Conservation (phyloP, 2,888 invertebrate species). For the Cistogaster globosa region DNA sequence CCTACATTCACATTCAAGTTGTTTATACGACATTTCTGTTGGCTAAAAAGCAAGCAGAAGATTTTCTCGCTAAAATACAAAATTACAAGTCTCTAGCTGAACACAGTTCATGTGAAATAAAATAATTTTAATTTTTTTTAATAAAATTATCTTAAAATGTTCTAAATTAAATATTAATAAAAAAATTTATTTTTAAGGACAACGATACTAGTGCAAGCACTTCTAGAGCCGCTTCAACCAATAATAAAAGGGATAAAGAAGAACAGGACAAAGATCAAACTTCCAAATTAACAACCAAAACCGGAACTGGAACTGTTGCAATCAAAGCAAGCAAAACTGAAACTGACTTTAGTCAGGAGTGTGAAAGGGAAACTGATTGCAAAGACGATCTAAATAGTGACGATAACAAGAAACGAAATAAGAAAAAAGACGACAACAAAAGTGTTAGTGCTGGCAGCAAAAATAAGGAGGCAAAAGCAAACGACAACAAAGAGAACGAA, state of each 20-base stretch:
- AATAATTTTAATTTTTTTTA: too few species aligned
- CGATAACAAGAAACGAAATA: constrained; percentile 57
- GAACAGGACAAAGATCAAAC: constrained; percentile 61
- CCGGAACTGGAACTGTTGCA: neutral
- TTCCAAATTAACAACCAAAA: constrained; percentile 16
- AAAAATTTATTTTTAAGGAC: constrained; percentile 39
- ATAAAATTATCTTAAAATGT: too few species aligned
- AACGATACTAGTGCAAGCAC: constrained; percentile 79
- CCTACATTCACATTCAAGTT: neutral
- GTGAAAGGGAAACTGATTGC: constrained; percentile 52
- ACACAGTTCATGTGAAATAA: too few species aligned
- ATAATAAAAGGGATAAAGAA: constrained; percentile 61
- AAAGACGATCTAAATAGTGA: constrained; percentile 47
- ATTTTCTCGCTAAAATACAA: too few species aligned
- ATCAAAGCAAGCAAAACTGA: constrained; percentile 37
- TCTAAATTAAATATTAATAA: too few species aligned
- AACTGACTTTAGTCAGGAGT: constrained; percentile 33
- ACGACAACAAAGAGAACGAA: constrained; percentile 70
- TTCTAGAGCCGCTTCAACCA: constrained; percentile 78
- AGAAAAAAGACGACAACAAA: constrained; percentile 14
- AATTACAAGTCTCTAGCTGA: too few species aligned
- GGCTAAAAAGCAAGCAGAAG: too few species aligned
- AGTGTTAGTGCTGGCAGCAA: constrained; percentile 34
- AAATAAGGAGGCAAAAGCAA: constrained; percentile 54
- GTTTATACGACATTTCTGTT: neutral